These are phyloP conservation scores for Chinchilla lanigera DNA, from an alignment of 2,113 vertebrate genomes.

Conservation along the genomic window DNA sequence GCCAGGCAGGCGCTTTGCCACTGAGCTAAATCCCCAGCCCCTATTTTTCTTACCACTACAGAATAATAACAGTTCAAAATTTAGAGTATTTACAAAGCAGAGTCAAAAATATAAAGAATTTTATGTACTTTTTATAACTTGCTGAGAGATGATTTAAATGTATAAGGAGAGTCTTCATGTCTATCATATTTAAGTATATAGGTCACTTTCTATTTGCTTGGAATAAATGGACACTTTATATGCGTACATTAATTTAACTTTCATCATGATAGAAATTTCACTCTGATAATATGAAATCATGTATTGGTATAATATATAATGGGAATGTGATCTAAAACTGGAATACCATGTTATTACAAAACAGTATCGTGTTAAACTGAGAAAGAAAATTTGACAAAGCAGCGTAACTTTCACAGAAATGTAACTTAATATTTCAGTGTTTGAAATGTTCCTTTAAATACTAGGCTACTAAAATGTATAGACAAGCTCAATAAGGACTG, in stretches of 20 bases:
- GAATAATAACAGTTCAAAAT: neutral
- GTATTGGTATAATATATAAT: neutral
- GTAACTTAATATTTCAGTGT: neutral
- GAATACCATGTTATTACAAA: neutral
- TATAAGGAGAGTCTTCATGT: neutral
- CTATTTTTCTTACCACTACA: neutral
- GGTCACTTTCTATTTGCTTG: neutral
- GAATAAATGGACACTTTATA: neutral
- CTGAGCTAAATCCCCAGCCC: too few species aligned
- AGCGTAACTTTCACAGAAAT: neutral
- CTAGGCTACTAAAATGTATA: neutral
- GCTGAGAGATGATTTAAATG: neutral
- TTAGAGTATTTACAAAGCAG: neutral
- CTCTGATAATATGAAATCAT: neutral
- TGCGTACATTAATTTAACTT: neutral
- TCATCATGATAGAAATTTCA: neutral
- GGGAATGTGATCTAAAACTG: neutral
- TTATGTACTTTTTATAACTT: neutral
- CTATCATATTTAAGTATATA: neutral
- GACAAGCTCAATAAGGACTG: neutral
- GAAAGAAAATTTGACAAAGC: neutral
- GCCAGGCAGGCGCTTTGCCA: too few species aligned
- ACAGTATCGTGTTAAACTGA: neutral
- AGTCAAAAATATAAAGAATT: neutral
- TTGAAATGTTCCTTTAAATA: neutral